These are phyloP conservation scores for Desmophyllum pertusum DNA, from an alignment of 92 coral and sea anemone genomes.

Conservation along the genomic window DNA sequence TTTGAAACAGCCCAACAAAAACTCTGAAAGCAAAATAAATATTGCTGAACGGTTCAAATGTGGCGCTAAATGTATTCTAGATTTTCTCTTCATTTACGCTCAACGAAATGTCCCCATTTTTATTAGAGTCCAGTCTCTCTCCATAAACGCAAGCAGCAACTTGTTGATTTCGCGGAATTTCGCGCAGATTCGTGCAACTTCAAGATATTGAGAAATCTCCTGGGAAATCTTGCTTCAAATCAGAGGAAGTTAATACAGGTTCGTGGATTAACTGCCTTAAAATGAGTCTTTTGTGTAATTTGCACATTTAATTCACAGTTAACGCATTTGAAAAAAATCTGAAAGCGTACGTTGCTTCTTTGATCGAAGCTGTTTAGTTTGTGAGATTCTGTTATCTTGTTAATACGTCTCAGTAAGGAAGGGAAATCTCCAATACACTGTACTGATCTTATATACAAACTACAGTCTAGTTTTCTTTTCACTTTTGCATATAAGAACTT, in stretches of 20 bases:
- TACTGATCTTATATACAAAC: too few species aligned
- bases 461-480: background rate
- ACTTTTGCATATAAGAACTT: background rate
- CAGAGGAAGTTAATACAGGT: background rate
- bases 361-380: background rate
- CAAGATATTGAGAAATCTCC: background rate
- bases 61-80: background rate
- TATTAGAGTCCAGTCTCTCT: background rate
- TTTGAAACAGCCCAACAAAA: background rate
- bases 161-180: background rate
- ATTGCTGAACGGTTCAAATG: slow-evolving; percentile 20
- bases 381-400: too few species aligned
- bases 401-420: background rate
- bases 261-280: background rate
- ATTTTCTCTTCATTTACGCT: background rate
- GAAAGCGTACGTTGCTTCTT: background rate
- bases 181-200: background rate
- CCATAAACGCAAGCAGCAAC: background rate
- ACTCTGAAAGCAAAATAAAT: background rate
- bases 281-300: background rate
- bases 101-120: slow-evolving; percentile 1
- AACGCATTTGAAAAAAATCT: too few species aligned
- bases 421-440: background rate
- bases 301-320: background rate
- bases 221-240: background rate